These are phyloP conservation scores for Calidris pugnax DNA, from an alignment of 2,113 vertebrate species.

Conservation along the genomic window DNA sequence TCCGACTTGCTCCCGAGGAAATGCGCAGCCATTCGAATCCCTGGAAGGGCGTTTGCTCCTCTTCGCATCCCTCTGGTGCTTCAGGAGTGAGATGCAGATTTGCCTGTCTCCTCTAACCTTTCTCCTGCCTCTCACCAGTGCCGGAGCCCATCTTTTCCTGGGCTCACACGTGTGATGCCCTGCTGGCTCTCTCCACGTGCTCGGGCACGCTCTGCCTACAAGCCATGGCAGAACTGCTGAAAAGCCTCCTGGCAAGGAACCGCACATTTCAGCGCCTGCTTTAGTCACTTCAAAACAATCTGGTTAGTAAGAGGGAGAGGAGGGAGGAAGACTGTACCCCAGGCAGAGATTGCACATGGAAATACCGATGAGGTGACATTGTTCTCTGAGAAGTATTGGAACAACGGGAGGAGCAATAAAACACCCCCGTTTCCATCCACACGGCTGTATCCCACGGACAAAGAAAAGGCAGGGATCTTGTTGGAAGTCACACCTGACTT, in stretches of 20 bases:
- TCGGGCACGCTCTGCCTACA: neutral
- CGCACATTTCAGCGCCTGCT: neutral
- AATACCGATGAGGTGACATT: constrained; percentile 49
- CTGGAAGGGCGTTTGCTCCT: fast-evolving
- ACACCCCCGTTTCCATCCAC: neutral
- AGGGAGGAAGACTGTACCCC: constrained; percentile 33
- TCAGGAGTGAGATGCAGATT: neutral
- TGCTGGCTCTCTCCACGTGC: neutral
- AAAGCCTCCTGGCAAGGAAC: constrained; percentile 30
- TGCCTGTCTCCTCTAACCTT: neutral
- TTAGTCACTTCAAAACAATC: constrained; percentile 63
- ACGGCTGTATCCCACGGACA: neutral
- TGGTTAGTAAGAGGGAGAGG: constrained; percentile 9
- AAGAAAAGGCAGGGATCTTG: neutral
- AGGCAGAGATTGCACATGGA: constrained; percentile 40
- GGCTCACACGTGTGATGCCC: neutral
- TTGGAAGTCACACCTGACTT: neutral
- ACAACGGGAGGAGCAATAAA: constrained; percentile 33
- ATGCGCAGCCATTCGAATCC: fast-evolving
- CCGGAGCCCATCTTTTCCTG: neutral
- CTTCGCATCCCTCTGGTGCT: neutral
- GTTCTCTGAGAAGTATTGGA: constrained; percentile 15
- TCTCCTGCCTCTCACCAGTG: neutral
- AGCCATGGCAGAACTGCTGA: neutral
- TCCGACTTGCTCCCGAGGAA: neutral